These are phyloP conservation scores for Malthinus seriepunctatus DNA, from an alignment of 2,888 invertebrate species.

Conservation along the genomic window DNA sequence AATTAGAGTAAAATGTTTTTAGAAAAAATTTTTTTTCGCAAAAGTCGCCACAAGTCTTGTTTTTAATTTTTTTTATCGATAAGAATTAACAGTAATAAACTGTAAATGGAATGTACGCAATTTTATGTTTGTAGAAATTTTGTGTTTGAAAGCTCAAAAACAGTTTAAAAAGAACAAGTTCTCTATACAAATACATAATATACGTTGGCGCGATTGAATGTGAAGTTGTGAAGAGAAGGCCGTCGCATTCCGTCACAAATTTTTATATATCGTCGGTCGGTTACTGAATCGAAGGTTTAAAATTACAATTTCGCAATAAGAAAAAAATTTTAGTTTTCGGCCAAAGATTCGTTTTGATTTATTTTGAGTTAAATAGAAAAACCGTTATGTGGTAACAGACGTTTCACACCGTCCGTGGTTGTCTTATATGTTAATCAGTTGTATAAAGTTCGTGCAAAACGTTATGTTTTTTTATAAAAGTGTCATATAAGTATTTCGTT, in stretches of 20 bases:
- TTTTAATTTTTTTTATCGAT: background rate
- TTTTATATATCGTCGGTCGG: conserved; percentile 12
- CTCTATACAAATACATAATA: background rate
- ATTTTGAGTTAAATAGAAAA: background rate
- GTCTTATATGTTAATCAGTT: conserved; percentile 15
- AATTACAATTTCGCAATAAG: no score
- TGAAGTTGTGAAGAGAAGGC: conserved; percentile 16
- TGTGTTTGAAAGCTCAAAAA: conserved; percentile 5
- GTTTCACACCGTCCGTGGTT: background rate
- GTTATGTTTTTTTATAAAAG: conserved; percentile 13
- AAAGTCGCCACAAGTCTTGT: no score
- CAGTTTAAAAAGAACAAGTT: background rate
- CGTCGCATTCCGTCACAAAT: conserved; percentile 24
- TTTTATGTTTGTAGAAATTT: conserved; percentile 14
- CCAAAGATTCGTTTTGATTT: no score
- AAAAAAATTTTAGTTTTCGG: no score
- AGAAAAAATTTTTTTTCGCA: no score
- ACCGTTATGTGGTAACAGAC: background rate
- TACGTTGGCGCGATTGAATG: conserved; percentile 10
- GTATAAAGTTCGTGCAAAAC: conserved; percentile 12
- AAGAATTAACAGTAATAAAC: conserved; percentile 11
- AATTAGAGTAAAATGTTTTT: conserved; percentile 22
- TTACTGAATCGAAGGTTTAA: conserved; percentile 1
- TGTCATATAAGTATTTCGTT: conserved; percentile 55
- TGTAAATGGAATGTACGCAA: conserved; percentile 12